phyloP scores from a whole-genome alignment of 1,140 invertebrate genomes.

The Aphelinus certus region DNA sequence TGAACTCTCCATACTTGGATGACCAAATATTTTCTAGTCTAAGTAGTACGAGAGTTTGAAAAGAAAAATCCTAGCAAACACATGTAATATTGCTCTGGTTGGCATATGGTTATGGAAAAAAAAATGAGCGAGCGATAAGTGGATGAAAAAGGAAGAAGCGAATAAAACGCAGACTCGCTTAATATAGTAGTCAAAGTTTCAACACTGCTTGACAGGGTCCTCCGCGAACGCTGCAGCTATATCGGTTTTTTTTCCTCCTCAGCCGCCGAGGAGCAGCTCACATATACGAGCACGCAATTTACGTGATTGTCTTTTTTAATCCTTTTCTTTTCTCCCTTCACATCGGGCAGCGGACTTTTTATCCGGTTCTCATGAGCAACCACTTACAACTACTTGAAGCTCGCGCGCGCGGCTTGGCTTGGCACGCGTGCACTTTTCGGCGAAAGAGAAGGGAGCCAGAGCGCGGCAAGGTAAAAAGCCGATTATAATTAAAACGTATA shows the following conservation, averaged over 20 bases:
- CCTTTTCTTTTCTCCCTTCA: background rate
- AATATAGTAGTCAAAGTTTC: conserved; percentile 65
- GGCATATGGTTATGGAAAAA: background rate
- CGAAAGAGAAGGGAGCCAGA: conserved; percentile 21
- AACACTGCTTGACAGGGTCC: conserved; percentile 46
- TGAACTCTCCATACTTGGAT: too few relatives aligned
- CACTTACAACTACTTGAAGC: conserved; percentile 36
- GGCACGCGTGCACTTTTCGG: too few relatives aligned
- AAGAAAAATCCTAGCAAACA: too few relatives aligned
- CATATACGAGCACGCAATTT: conserved; percentile 15
- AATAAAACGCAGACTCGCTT: conserved; percentile 44
- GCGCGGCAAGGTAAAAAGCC: conserved; percentile 46
- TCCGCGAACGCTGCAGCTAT: conserved; percentile 42
- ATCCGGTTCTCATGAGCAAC: conserved; percentile 19
- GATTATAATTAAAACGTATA: conserved; percentile 63
- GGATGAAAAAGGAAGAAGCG: background rate
- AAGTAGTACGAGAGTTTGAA: too few relatives aligned
- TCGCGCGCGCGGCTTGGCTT: conserved; percentile 14
- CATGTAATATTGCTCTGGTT: too few relatives aligned
- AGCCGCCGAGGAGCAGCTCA: too few relatives aligned
- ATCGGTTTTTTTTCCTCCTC: too few relatives aligned
- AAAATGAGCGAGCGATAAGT: background rate
- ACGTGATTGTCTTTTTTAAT: conserved; percentile 23
- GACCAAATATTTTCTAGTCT: too few relatives aligned
- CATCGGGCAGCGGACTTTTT: conserved; percentile 10